phyloP scores from a whole-genome alignment of 2,113 vertebrate species.

The Craseonycteris thonglongyai region DNA sequence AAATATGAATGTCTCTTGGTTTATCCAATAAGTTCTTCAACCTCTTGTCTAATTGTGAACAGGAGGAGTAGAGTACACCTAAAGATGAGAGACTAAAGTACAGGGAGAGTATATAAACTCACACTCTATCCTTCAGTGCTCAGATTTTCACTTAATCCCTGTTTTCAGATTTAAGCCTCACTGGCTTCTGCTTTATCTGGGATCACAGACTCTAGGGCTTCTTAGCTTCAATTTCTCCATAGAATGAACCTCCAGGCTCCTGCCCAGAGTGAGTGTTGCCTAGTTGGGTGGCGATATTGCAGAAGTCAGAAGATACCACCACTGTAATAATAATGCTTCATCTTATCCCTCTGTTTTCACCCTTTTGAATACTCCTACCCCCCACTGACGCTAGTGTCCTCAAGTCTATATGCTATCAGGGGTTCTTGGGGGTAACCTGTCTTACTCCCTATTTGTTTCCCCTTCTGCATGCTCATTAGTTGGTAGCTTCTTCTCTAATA shows the following conservation, averaged over 20 bases:
- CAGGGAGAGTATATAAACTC: not conserved
- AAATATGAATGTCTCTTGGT: not conserved
- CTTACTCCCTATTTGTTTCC: not conserved
- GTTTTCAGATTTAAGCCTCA: not conserved
- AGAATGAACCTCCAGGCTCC: not conserved
- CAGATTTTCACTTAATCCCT: not conserved
- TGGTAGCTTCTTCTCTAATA: not conserved
- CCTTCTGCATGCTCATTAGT: not conserved
- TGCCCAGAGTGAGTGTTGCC: not conserved
- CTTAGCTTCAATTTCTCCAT: not conserved
- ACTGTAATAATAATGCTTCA: not conserved
- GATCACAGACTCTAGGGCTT: not conserved
- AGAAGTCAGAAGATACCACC: not conserved
- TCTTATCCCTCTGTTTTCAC: not conserved
- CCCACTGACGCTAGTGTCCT: not conserved
- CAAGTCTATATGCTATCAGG: no score
- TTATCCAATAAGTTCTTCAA: not conserved
- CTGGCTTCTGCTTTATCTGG: not conserved
- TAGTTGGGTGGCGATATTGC: not conserved
- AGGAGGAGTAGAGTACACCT: not conserved
- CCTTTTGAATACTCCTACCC: not conserved
- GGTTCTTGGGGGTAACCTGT: not conserved
- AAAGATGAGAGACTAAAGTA: not conserved
- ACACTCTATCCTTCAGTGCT: not conserved
- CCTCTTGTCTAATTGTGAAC: not conserved